Evolutionary conservation across 2,797 vertebrate genomes (phyloP), one percentile per base, ranked within the genome.

Genomic region (Schizopygopsis pylzovi): DNA sequence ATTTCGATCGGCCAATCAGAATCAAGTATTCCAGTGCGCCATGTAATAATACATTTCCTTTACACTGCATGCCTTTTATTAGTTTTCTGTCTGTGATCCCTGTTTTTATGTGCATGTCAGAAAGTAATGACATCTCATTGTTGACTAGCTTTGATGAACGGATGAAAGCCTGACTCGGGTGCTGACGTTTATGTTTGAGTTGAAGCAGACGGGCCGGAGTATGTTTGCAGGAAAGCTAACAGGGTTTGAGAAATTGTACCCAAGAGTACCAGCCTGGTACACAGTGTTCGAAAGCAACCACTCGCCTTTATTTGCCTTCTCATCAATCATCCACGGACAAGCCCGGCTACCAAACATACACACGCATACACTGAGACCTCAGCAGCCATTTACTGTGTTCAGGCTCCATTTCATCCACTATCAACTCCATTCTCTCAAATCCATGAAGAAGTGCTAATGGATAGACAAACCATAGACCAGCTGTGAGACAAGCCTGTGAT

Each of bases 281-380:
- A 82, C 71, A 67, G 41, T 54, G 56, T 68, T 77, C 20, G 49
- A 87, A 84, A 89, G 82, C 82, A 86, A 85, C 87, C 87, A 87
- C 73, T 90, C 81, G 68, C 85, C 78, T 90, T 88, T 90, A 88
- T 91, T 90, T 90, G 90, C 87, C 82, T 79, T 85, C 43, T 72
- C 82, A 90, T 91, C 89, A 88, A 90, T 90, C 90, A 90, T 72
- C 75, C 37, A 7, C 37, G 7, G 67, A 75, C 86, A 77, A 67
- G 67, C 63, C 79, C 41, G 54, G 43, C 63, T 78, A 67, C 39
- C 77, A 28, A 59, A 39, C 41, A 56, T 37, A 28, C 59, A 73
- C 67, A 37, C 47, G 37, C 43, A 33, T 49, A 75, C 52, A 63
- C 56, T 18, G 52, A 85, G 54, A 82, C 45, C 81, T 49, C 52